Conservation (phyloP, 2,888 invertebrate genomes). For the Melanchra persicariae region DNA sequence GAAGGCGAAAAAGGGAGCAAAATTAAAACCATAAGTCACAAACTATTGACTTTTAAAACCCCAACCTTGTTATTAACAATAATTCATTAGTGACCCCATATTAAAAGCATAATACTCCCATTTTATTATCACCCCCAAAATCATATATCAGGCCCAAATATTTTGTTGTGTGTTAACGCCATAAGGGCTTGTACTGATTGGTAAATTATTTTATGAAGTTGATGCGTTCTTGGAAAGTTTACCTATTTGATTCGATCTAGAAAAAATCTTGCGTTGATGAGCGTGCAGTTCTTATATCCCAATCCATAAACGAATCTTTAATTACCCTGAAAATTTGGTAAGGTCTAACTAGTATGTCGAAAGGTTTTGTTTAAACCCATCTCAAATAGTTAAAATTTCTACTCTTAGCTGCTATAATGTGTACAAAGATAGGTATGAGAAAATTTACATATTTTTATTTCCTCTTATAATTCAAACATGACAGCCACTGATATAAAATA, state of each 20-base stretch:
- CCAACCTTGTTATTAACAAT: constrained; percentile 44
- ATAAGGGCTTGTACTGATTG: constrained; percentile 8
- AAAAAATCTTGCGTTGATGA: not conserved
- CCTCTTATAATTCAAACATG: not conserved
- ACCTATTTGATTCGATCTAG: not conserved
- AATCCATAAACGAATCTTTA: not conserved
- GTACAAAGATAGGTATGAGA: too few species aligned
- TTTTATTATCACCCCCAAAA: constrained; percentile 44
- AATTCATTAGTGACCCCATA: constrained; percentile 46
- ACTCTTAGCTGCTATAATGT: not conserved
- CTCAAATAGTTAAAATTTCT: not conserved
- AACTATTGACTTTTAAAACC: constrained; percentile 48
- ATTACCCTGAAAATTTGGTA: not conserved
- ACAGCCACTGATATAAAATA: not conserved
- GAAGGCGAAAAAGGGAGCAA: constrained; percentile 22
- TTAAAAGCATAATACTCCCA: constrained; percentile 40
- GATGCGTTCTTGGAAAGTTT: not conserved
- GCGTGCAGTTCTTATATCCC: not conserved
- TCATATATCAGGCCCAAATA: constrained; percentile 40
- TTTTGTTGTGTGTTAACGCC: constrained; percentile 11
- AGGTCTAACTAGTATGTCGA: not conserved
- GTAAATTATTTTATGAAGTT: not conserved
- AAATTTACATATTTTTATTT: not conserved
- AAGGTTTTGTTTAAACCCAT: not conserved
- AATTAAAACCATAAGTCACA: constrained; percentile 48